phyloP scores from a whole-genome alignment of 2,888 invertebrate species.

The Autographa pulchrina region DNA sequence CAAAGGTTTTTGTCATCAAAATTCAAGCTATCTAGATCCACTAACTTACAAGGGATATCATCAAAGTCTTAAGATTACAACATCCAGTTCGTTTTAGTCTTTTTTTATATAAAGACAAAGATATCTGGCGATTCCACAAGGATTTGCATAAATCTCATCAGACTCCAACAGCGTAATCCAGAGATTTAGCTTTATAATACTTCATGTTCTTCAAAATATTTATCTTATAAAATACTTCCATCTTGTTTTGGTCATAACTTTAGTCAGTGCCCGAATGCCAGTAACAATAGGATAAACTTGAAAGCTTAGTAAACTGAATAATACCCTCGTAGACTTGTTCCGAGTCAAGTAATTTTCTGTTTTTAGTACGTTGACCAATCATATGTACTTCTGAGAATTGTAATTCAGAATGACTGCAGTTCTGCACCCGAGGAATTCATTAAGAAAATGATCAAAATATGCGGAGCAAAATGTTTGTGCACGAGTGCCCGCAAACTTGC shows the following conservation, averaged over 20 bases:
- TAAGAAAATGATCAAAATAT: slow-evolving; percentile 23
- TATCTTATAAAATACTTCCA: slow-evolving; percentile 18
- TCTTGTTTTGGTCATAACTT: slow-evolving; percentile 32
- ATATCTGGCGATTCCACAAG: slow-evolving; percentile 29
- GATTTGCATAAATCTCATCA: slow-evolving; percentile 55
- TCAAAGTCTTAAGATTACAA: background rate
- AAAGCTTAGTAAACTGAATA: slow-evolving; percentile 16
- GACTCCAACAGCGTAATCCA: slow-evolving; percentile 43
- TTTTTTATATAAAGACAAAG: slow-evolving; percentile 40
- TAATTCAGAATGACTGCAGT: slow-evolving; percentile 29
- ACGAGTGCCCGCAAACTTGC: slow-evolving; percentile 21
- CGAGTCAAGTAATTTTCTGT: slow-evolving; percentile 4
- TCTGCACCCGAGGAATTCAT: slow-evolving; percentile 36
- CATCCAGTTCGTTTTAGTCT: background rate
- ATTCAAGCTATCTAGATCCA: background rate
- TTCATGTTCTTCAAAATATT: slow-evolving; percentile 31
- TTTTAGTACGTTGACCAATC: slow-evolving; percentile 39
- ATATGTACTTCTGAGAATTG: slow-evolving; percentile 32
- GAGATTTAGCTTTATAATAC: slow-evolving; percentile 49
- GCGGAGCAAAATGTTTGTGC: slow-evolving; percentile 22
- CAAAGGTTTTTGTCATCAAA: background rate
- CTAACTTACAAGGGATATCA: background rate
- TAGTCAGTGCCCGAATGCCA: background rate
- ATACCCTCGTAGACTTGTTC: slow-evolving; percentile 19
- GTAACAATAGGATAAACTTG: slow-evolving; percentile 12